These are phyloP conservation scores for Myopa testacea DNA, from an alignment of 2,888 invertebrate species.

Conservation along the genomic window DNA sequence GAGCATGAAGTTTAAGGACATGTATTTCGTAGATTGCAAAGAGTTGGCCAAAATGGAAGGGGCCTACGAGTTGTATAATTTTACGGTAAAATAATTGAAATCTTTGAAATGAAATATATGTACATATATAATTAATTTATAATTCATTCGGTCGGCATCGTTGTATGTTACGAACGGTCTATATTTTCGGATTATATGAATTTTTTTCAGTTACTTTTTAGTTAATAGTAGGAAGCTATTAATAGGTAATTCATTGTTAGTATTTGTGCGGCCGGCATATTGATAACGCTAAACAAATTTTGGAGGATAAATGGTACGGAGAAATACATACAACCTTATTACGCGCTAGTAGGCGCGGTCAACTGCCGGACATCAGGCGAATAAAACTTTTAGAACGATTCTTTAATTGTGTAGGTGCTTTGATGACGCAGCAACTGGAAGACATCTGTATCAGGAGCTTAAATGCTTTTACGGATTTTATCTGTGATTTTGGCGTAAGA, in stretches of 20 bases:
- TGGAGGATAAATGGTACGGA: slow-evolving; percentile 72
- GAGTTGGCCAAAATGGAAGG: slow-evolving; percentile 55
- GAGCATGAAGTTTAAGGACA: slow-evolving; percentile 79
- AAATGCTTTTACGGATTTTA: slow-evolving; percentile 80
- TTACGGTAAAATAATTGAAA: slow-evolving; percentile 56
- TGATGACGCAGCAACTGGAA: slow-evolving; percentile 91
- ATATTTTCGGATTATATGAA: not conserved
- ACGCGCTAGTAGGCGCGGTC: slow-evolving; percentile 76
- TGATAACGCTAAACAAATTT: slow-evolving; percentile 75
- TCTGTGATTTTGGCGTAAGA: slow-evolving; percentile 80
- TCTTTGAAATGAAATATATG: too few relatives aligned
- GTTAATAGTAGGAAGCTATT: not conserved
- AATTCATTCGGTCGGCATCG: not conserved
- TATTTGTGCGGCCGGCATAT: slow-evolving; percentile 72
- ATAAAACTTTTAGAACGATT: slow-evolving; percentile 78
- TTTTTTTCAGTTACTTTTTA: too few relatives aligned
- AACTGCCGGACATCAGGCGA: slow-evolving; percentile 77
- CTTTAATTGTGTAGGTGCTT: slow-evolving; percentile 84
- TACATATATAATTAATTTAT: too few relatives aligned
- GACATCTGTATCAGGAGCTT: slow-evolving; percentile 84
- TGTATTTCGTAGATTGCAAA: slow-evolving; percentile 65
- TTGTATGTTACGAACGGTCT: not conserved
- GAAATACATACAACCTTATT: slow-evolving; percentile 64
- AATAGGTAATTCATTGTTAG: slow-evolving; percentile 46
- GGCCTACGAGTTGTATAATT: slow-evolving; percentile 66